Evolutionary conservation across 2,888 invertebrate species (phyloP), one percentile per base, ranked within the genome.

Genomic region (Eupithecia insigniata): DNA sequence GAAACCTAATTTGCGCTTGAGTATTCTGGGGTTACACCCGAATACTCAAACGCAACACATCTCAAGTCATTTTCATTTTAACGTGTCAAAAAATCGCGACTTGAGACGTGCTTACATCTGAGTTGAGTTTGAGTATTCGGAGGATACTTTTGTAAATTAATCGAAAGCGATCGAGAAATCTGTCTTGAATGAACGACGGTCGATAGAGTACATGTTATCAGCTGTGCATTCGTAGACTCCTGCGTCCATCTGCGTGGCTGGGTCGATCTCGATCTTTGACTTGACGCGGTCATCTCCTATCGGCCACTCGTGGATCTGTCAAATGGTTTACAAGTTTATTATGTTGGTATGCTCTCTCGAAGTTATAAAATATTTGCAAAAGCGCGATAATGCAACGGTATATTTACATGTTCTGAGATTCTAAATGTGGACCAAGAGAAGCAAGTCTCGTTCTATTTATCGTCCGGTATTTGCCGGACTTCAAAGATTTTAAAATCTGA

Each of bases 171-270:
- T 98, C 79, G 97, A 97, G 95, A 98, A 98, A 92, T 98, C 98
- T 72, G 98, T 98, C 92, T 98, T 98, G 92, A 98, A 98, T 74
- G 97, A 98, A 87, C 98, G 95, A 76, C 98, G 95, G 89, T 98
- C 98, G 76, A 98, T 97, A 46, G 98, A 97, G 89, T 98, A 98
- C 97, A 98, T 98, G 87, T 98, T 98, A 90, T 98, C 98, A 0
- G 98, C 98, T 6, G 98, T 98, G 85, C 98, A 98, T 89, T 98
- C 98, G 89, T 98, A 98, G 26, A 98, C 96, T n/a, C 98, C 98
- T 16, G 98, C 98, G 87, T 98, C 98, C 98, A 98, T 98, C 93
- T 98, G 98, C 5, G 98, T 98, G 0, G 98, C 98, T 14, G 98
- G 98, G 89, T 98, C 98, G 66, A 98, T 98, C 94, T 98, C 98